Base-by-base conservation (phyloP, 2,888 invertebrate species). In the Drosophila longiperda region DNA sequence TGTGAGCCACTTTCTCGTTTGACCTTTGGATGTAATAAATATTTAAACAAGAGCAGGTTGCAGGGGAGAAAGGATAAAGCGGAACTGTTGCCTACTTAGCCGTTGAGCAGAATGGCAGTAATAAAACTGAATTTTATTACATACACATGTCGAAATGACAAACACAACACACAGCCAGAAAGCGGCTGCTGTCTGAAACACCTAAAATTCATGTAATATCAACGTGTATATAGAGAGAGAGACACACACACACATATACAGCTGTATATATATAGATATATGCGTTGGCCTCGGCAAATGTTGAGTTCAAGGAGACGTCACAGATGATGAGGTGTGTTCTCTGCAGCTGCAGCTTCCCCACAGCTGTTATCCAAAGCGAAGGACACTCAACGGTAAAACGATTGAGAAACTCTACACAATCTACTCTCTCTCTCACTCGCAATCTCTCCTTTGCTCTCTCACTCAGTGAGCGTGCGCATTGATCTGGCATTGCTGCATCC, bases 261-360 rank as follows among this genome's bases (percentile, higher is more conserved):
- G n/a, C 40, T 11, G 20, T 3, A 40, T n/a, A 15, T 3, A 26
- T 11, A 61, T 20, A 54, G 11, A 63, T 1, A 32, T 49, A 53
- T 11, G 2, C 40, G 57, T 48, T 87, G 88, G 85, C 87, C 87
- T 88, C 87, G 81, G 77, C 75, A 72, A 88, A 90, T 90, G 87
- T 89, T 88, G 87, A 88, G 87, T 88, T 88, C 87, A 88, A 90
- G 87, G 87, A 82, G 83, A 88, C 89, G 87, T 89, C 90, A 90
- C 80, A 60, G 85, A 64, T 78, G 75, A 68, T 70, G 23, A 45
- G 45, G 45, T 45, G 45, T 45, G 73, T 68, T 42, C 58, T 69
- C 59, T 45, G 53, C 53, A 50, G 60, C 66, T 82, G 73, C 83
- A 83, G 81, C 83, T 49, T 82, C 83, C 72, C 72, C 66, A 71